Evolutionary conservation across 1,140 invertebrate species (phyloP).

Genomic region (Nebria ingens): DNA sequence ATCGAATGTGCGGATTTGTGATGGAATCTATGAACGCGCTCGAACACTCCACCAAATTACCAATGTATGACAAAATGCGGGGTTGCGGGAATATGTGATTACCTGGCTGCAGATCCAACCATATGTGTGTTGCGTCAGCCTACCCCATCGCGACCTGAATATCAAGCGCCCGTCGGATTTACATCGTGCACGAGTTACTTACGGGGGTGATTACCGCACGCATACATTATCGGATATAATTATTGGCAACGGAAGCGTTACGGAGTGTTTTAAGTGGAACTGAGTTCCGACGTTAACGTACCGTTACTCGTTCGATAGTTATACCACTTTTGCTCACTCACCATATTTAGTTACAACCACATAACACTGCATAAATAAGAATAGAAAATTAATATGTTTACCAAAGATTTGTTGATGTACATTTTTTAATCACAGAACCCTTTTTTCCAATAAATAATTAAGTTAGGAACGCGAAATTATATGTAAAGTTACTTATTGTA

Average conservation of each 20-base stretch:
- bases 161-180: not conserved
- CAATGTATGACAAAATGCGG: not conserved
- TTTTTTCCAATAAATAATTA: no score
- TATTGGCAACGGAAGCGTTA: not conserved
- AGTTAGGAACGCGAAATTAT: no score
- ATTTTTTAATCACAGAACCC: no score
- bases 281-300: not conserved
- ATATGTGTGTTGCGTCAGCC: not conserved
- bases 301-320: no score
- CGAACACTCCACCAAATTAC: not conserved
- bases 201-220: not conserved
- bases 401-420: no score
- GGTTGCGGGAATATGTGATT: no score
- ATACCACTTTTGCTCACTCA: no score
- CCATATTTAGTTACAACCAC: no score
- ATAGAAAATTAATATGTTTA: no score
- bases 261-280: not conserved
- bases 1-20: not conserved
- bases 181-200: not conserved
- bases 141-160: not conserved
- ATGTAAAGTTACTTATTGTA: no score
- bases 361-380: no score
- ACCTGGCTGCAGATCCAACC: not conserved
- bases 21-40: not conserved
- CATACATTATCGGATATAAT: not conserved